phyloP scores from a whole-genome alignment of 1,140 invertebrate genomes.

The Tetramorium simillimum region DNA sequence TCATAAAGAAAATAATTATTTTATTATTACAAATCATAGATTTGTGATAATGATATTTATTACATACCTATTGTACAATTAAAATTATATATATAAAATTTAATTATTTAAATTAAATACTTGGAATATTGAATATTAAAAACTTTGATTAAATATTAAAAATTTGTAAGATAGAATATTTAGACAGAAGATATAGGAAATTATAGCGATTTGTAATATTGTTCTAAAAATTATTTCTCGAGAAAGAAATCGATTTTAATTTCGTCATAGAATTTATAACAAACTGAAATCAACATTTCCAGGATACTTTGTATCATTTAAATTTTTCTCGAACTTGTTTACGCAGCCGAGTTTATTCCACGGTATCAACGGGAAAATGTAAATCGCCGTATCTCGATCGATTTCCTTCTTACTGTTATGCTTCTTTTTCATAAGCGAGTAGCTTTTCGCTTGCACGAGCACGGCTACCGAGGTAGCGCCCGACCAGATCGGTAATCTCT shows the following conservation, averaged over 20 bases:
- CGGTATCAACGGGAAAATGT: slow-evolving; percentile 51
- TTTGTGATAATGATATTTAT: not conserved
- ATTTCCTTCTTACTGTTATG: slow-evolving; percentile 30
- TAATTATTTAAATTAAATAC: not conserved
- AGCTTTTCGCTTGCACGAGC: slow-evolving; percentile 59
- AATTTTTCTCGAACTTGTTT: not conserved
- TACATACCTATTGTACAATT: not conserved
- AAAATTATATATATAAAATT: slow-evolving; percentile 4
- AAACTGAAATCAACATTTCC: not conserved
- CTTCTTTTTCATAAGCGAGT: slow-evolving; percentile 46
- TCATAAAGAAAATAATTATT: not conserved
- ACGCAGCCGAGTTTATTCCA: slow-evolving; percentile 2
- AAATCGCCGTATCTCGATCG: slow-evolving; percentile 47
- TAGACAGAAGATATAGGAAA: not conserved
- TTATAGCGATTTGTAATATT: not conserved
- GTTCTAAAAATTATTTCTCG: not conserved
- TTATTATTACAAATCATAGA: not conserved
- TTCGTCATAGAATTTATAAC: not conserved
- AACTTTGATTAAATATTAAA: not conserved
- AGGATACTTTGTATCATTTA: not conserved
- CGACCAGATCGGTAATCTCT: slow-evolving; percentile 79
- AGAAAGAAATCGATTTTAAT: not conserved
- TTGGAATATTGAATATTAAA: not conserved
- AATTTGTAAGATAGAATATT: slow-evolving; percentile 6
- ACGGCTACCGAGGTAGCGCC: slow-evolving; percentile 65